These are phyloP conservation scores for Rhinoptilus africanus DNA, from an alignment of 2,113 vertebrate species.

Conservation along the genomic window DNA sequence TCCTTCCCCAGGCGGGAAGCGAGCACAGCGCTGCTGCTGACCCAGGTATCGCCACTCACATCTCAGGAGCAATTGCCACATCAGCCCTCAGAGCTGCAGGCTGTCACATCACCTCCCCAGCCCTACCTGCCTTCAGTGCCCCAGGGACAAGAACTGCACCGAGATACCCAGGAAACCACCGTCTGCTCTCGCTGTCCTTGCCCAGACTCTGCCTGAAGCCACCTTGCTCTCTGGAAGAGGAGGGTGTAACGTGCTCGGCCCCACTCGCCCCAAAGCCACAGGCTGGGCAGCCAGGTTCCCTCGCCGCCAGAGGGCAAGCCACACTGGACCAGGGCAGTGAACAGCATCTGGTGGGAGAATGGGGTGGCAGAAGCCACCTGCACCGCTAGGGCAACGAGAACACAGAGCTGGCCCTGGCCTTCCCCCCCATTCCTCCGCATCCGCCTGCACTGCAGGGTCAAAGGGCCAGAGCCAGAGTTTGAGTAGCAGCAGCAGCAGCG, in stretches of 20 bases:
- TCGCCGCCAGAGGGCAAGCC: neutral
- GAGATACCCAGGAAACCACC: neutral
- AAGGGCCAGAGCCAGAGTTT: neutral
- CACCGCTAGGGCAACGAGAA: neutral
- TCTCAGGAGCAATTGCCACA: neutral
- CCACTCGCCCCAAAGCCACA: neutral
- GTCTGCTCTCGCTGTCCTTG: neutral
- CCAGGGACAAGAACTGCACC: neutral
- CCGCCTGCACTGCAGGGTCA: neutral
- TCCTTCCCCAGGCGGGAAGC: neutral
- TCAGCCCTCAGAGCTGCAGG: neutral
- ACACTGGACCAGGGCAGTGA: neutral
- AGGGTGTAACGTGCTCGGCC: neutral
- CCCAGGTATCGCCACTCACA: neutral
- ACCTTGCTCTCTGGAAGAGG: neutral
- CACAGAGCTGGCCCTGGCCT: neutral
- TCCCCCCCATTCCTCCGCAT: no score
- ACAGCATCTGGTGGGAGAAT: neutral
- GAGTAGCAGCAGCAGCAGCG: neutral
- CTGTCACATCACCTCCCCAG: neutral
- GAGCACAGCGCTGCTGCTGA: neutral
- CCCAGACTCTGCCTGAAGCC: neutral
- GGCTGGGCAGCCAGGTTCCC: neutral
- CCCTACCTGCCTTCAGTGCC: neutral
- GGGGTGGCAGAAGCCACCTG: neutral